Evolutionary conservation across 1,140 invertebrate genomes (phyloP), one percentile per base, ranked within the genome.

Genomic region (Eueides isabella): DNA sequence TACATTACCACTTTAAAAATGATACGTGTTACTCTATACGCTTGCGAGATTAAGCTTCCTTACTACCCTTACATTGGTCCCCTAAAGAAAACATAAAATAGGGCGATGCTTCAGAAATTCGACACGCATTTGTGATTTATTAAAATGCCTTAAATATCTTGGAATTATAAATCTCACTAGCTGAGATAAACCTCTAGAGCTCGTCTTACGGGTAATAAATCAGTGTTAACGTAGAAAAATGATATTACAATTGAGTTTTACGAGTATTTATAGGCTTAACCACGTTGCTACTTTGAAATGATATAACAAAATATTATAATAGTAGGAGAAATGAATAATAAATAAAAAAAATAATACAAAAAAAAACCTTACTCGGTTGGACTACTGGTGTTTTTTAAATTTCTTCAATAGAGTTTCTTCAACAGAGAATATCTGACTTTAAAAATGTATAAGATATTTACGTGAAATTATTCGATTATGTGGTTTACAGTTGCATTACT

Each of bases 71-170:
- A 62, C 33, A 63, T 48, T 19, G 29, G 62, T 74, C 77, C 70
- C 69, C 55, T 80, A 76, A 82, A 80, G 65, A 84, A 82, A 81
- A 78, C 76, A 72, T 48, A 48, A 23, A 26, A 74, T n/a, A 80
- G 86, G 81, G 80, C 72, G 83, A 80, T 86, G 83, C 84, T 80
- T 86, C 84, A 81, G 90, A 88, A 89, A 92, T 87, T 86, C 85
- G 90, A 92, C 85, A 89, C 86, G 85, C 85, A 84, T 88, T 88
- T 84, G 84, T 89, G 87, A 90, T 92, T 92, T 92, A 92, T 92
- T 88, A 89, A 87, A 88, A 89, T 89, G 86, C 83, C 85, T 85
- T 80, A 86, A 89, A 90, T 83, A 88, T 87, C 84, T 31, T 30
- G 16, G 61, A 30, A 63, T 63, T 63, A 63, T 63, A 63, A 63